phyloP scores from a whole-genome alignment of 1,140 invertebrate genomes.

The Acromyrmex echinatior region DNA sequence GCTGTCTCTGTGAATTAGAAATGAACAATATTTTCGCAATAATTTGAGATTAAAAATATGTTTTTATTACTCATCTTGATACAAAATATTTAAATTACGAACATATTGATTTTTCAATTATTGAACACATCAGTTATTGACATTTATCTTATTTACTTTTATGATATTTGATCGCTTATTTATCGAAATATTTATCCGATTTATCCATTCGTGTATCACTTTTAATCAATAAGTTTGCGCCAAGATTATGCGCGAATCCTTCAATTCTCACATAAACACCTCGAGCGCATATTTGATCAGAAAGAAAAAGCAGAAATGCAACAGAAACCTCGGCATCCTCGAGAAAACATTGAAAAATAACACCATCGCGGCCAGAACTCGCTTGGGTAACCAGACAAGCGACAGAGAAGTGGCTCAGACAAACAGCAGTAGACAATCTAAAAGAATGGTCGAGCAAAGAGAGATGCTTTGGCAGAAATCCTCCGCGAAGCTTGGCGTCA shows the following conservation, averaged over 20 bases:
- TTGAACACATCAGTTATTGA: no score
- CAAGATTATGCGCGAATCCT: not conserved
- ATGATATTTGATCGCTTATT: not conserved
- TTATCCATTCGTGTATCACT: conserved; percentile 2
- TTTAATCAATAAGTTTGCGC: not conserved
- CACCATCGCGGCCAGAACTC: conserved; percentile 23
- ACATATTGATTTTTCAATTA: no score
- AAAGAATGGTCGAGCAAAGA: conserved; percentile 35
- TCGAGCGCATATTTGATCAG: not conserved
- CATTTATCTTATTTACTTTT: not conserved
- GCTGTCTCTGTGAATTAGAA: no score
- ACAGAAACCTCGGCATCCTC: not conserved
- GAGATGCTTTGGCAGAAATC: conserved; percentile 52
- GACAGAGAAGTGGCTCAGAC: conserved; percentile 57
- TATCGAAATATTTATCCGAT: not conserved
- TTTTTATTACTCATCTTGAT: no score
- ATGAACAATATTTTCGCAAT: no score
- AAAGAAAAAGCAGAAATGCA: not conserved
- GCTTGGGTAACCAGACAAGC: conserved; percentile 46
- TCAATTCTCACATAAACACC: not conserved
- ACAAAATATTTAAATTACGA: no score
- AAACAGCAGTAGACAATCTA: conserved; percentile 46
- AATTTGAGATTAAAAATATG: no score
- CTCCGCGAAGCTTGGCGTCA: conserved; percentile 76
- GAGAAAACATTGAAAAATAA: conserved; percentile 44